Base-by-base conservation (phyloP, 2,888 invertebrate genomes). In the Teleiodes luculella region DNA sequence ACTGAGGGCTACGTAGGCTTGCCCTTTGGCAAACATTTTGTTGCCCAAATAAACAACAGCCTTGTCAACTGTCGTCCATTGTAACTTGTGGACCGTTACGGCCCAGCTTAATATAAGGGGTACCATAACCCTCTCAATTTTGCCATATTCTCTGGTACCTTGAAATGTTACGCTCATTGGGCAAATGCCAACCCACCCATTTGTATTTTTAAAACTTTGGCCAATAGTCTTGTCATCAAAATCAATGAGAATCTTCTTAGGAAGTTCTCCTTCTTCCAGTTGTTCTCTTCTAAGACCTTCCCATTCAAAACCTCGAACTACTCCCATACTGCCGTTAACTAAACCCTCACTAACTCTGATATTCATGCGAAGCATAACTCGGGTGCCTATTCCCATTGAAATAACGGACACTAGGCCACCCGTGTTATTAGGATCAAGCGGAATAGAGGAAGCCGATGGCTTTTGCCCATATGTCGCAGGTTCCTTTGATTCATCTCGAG, bases 101-200 rank as follows among this genome's bases (percentile, higher is more conserved):
- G 65, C 67, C 63, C 65, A 68, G 31, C 64, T 59, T 37, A 72
- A 58, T 2, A 69, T 68, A 6, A 68, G n/a, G 3, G 65, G 65
- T 16, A 69, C 13, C 67, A 68, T 68, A 31, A 54, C 31, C 0
- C 68, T 14, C 35, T 72, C 66, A 0, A 68, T 57, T 55, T 68
- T 61, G 5, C 67, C 66, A 18, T 66, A 64, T 8, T 65, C 64
- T 52, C 41, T 60, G 6, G 0, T 1, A 31, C 60, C 65, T n/a
- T 66, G 63, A 54, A 65, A 66, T 16, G 54, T 61, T 11, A 47
- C 13, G 4, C 7, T 16, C 4, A 8, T 5, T 2, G 47, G 47
- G n/a, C 5, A 10, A 10, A 52, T 33, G 1, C 10, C 37, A 6
- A 50, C 50, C n/a, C 30, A 1, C 0, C 31, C 24, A 10, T 31